Percentiles rank a stretch among this genome's conserved stretches.
These are phyloP conservation scores for Procapra przewalskii DNA, from an alignment of 2,113 vertebrate genomes.

Conservation along the genomic window DNA sequence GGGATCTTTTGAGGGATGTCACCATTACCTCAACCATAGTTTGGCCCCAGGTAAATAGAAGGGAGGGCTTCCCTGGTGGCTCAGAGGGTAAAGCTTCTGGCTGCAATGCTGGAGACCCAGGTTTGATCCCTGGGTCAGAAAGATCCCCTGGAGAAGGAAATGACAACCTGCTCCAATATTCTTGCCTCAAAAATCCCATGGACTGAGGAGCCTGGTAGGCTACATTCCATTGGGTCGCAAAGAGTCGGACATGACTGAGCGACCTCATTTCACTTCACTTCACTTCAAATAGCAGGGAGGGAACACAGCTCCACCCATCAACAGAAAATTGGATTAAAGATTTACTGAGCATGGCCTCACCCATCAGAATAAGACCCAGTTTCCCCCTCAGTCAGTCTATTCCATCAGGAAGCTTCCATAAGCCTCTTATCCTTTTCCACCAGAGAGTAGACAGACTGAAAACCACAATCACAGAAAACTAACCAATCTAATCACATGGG, in stretches of 20 bases:
- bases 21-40: background rate
- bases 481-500: background rate
- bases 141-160: no score
- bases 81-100: no score
- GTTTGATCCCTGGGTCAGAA: no score
- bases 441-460: background rate
- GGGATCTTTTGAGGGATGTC: background rate
- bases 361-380: background rate
- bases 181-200: no score
- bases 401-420: background rate
- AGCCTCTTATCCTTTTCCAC: background rate
- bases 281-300: no score
- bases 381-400: background rate
- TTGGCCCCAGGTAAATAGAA: background rate
- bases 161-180: no score
- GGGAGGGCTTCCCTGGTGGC: no score
- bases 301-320: background rate
- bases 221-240: no score
- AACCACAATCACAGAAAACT: background rate
- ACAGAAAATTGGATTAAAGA: background rate
- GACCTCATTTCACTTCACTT: no score
- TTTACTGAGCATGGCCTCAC: background rate
- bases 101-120: no score
- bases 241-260: no score
- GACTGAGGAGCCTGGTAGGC: no score